Base-by-base conservation (phyloP, 2,113 vertebrate genomes). In the Malurus cyaneus region DNA sequence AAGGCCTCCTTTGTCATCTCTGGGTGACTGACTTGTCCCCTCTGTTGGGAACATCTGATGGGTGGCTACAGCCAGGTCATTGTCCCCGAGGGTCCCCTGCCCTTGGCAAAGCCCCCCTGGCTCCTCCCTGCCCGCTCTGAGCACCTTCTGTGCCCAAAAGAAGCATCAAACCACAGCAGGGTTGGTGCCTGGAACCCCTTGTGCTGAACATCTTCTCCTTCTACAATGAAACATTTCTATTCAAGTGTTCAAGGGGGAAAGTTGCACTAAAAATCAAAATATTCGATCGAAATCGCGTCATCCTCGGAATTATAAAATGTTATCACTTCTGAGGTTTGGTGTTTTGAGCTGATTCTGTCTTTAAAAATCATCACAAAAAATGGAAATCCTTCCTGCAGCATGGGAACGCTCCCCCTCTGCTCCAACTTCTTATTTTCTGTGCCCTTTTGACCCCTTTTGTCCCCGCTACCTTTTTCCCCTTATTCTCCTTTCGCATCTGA, bases 191-290 rank as follows among this genome's bases (percentile, higher is more conserved):
- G 26, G 49, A 24, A 3, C 8, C 28, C 14, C 47, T 2, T 1
- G 5, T 11, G 4, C 11, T 0, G 0, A 4, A 25, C 21, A 9
- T 5, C 78, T 7, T 29, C 57, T 66, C 26, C 70, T 23, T 5
- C 71, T 13, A 0, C 0, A 4, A 23, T 6, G 14, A 0, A 66
- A 50, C 20, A 14, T 36, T 9, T 23, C 70, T 6, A 0, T 2
- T 19, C 5, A 20, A 53, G 46, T 2, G 24, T 24, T 64, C 25
- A 6, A 53, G 25, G n/a, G 26, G 60, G 46, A 46, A 71, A 36
- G 25, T 39, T 49, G 7, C 47, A 16, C 25, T 44, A n/a, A 12
- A 29, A 14, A 20, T 7, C 10, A 36, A 56, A 12, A 6, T 9
- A 28, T 24, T 1, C 20, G 4, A 5, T 56, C 25, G 16, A 20